Conservation (phyloP, 2,797 vertebrate species). For the Leucoraja ocellata region DNA sequence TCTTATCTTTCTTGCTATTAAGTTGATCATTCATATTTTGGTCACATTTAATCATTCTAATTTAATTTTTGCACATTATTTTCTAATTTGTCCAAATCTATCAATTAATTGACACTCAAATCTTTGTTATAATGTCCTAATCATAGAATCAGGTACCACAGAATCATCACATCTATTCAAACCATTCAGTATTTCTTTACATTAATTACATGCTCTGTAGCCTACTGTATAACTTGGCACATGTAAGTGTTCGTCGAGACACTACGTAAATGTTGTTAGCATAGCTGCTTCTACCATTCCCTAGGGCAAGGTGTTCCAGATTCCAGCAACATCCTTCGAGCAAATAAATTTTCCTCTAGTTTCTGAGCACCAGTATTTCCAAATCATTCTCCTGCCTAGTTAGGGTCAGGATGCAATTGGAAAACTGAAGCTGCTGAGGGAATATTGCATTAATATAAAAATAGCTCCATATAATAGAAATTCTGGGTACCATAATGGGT, state of each 20-base stretch:
- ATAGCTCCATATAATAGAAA: too few species aligned
- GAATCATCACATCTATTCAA: not conserved
- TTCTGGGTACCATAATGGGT: too few species aligned
- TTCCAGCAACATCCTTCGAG: not conserved
- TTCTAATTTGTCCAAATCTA: too few species aligned
- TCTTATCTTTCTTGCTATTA: too few species aligned
- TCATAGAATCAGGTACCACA: not conserved
- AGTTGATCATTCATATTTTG: too few species aligned
- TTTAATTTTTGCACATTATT: too few species aligned
- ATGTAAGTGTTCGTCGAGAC: too few species aligned
- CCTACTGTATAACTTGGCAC: not conserved
- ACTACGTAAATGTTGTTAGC: too few species aligned
- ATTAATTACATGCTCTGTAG: not conserved
- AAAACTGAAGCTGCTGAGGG: not conserved
- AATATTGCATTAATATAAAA: not conserved
- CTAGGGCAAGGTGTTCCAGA: not conserved
- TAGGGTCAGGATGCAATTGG: not conserved
- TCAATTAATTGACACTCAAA: too few species aligned
- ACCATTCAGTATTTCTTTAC: not conserved
- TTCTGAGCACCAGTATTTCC: not conserved
- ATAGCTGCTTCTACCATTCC: too few species aligned
- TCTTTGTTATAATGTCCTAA: too few species aligned
- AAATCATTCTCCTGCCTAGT: not conserved
- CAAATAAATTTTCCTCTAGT: not conserved
- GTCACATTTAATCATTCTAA: too few species aligned